Evolutionary conservation across 2,797 vertebrate genomes (phyloP).

Genomic region (Smutsia gigantea): DNA sequence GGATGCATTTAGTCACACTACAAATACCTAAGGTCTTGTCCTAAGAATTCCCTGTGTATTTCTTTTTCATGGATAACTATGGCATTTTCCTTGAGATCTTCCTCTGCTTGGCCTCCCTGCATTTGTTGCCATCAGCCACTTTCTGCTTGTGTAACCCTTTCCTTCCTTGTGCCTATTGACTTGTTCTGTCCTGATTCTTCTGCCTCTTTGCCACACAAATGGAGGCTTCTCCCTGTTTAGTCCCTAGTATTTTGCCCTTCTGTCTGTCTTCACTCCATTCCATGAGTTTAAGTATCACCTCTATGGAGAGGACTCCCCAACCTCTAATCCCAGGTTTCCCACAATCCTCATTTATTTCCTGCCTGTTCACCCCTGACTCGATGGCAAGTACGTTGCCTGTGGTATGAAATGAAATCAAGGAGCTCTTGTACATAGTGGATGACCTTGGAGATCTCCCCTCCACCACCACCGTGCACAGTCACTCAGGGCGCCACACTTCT

Average conservation of each 20-base stretch:
- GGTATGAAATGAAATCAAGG: constrained; percentile 44
- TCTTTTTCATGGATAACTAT: not conserved
- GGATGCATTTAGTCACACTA: not conserved
- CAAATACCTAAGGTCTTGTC: not conserved
- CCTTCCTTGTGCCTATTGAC: not conserved
- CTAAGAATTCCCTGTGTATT: not conserved
- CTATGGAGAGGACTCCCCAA: not conserved
- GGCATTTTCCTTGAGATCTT: not conserved
- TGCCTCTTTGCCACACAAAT: not conserved
- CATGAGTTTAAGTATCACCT: not conserved
- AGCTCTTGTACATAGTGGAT: not conserved
- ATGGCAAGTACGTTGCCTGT: not conserved
- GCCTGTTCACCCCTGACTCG: not conserved
- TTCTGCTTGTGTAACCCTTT: not conserved
- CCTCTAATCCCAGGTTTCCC: not conserved
- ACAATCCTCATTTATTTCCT: not conserved
- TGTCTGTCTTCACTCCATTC: not conserved
- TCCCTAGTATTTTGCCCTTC: not conserved
- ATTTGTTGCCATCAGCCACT: not conserved
- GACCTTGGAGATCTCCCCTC: constrained; percentile 61
- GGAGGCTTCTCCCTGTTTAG: not conserved
- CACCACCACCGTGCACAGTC: constrained; percentile 21
- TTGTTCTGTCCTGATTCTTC: not conserved
- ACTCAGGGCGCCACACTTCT: constrained; percentile 69
- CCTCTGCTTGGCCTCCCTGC: not conserved